Percentiles rank a stretch among this genome's conserved stretches.
These are phyloP conservation scores for Papilio protenor DNA, from an alignment of 2,888 invertebrate genomes.

Conservation along the genomic window DNA sequence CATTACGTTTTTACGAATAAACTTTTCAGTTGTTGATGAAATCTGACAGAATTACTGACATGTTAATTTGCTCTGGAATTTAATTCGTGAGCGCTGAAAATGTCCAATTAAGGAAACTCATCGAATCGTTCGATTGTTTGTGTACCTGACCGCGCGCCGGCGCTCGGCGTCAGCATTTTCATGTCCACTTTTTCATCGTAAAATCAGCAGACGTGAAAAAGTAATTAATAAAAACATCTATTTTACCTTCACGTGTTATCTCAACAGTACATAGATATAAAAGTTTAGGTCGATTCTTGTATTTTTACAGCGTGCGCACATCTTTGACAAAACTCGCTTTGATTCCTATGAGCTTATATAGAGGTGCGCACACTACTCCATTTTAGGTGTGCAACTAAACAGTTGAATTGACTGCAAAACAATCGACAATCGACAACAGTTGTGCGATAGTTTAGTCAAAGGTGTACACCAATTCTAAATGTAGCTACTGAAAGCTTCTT, in stretches of 20 bases:
- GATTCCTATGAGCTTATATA: no score
- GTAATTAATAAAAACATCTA: background rate
- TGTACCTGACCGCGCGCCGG: background rate
- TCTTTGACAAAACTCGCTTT: no score
- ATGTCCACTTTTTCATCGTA: background rate
- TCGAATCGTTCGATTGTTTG: slow-evolving; percentile 8
- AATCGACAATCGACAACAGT: no score
- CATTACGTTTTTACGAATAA: slow-evolving; percentile 1
- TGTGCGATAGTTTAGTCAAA: no score
- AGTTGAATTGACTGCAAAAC: no score
- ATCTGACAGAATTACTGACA: background rate
- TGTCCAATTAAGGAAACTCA: slow-evolving; percentile 23
- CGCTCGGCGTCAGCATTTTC: background rate
- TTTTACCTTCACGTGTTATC: background rate
- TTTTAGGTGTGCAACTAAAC: no score
- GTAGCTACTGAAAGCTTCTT: background rate
- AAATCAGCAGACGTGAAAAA: background rate
- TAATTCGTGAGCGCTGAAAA: slow-evolving; percentile 10
- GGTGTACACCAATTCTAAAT: no score
- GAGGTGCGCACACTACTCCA: no score
- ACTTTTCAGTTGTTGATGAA: background rate
- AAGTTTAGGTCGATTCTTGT: background rate
- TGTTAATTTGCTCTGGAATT: slow-evolving; percentile 16
- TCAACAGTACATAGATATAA: background rate
- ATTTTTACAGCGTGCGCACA: background rate